Evolutionary conservation across 2,113 vertebrate genomes (phyloP).

Genomic region (Camarhynchus parvulus): DNA sequence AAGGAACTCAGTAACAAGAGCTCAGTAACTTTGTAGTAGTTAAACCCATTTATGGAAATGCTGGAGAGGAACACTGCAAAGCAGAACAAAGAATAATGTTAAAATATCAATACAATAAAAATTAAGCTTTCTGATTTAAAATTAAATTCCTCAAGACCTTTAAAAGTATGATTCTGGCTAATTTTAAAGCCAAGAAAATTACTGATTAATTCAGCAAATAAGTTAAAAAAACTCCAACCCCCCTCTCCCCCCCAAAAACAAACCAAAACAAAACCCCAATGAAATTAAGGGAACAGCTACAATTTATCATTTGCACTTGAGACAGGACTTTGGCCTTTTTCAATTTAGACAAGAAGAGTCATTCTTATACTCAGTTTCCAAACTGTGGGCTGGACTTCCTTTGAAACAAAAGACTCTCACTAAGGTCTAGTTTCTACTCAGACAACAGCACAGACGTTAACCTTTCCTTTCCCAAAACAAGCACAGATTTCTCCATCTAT

Average conservation of each 20-base stretch:
- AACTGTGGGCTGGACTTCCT: not conserved
- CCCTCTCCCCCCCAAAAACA: rapidly evolving
- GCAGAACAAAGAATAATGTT: not conserved
- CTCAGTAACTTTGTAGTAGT: not conserved
- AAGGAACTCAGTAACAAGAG: not conserved
- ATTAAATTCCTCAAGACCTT: not conserved
- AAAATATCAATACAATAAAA: not conserved
- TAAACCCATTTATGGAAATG: not conserved
- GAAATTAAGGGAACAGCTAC: not conserved
- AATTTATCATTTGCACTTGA: not conserved
- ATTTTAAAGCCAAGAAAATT: not conserved
- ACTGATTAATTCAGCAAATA: not conserved
- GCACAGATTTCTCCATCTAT: not conserved
- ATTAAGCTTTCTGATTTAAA: not conserved
- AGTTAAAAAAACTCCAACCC: not conserved
- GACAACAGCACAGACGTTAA: not conserved
- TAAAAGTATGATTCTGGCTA: not conserved
- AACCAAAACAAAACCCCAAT: not conserved
- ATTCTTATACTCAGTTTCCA: not conserved
- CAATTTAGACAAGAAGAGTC: not conserved
- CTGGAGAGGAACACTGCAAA: not conserved
- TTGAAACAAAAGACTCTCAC: not conserved
- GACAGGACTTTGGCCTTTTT: not conserved
- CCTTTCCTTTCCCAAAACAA: not conserved
- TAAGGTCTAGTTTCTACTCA: not conserved